Base-by-base conservation (phyloP, 2,888 invertebrate species). In the Zelleria hepariella region DNA sequence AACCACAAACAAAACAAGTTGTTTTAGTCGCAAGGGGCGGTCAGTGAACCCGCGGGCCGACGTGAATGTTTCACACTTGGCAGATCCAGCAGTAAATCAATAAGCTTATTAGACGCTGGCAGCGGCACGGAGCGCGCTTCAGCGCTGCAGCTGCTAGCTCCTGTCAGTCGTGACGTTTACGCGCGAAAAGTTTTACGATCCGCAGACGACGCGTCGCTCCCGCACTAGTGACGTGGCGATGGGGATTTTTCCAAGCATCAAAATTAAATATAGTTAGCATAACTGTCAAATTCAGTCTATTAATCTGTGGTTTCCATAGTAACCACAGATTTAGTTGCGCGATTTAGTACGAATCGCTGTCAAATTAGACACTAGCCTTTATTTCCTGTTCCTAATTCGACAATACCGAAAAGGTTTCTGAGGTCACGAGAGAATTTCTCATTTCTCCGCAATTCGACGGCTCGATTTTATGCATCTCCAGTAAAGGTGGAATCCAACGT, bases 101-200 rank as follows among this genome's bases (percentile, higher is more conserved):
- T 77, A 75, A 68, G 66, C 73, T 75, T 80, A 76, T 81, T 82
- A 80, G 82, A 84, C 80, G 78, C 74, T 67, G 64, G 62, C 65
- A 63, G 66, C 73, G 80, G 78, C 80, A 80, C 78, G 77, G 75
- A 73, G 69, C 69, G 74, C 76, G 74, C 73, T 70, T 68, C 75
- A 83, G 82, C 84, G 85, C 85, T 82, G 75, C 86, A 86, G 84
- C 85, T 84, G 86, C 83, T 85, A 72, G 69, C 74, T 76, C 75
- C 76, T 78, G 81, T 82, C 86, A 82, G 77, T 74, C 70, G 77
- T 82, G 88, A 88, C 86, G 80, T 88, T 88, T 86, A 87, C 86
- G 86, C 85, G 85, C 86, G 80, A 83, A 86, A 84, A 87, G 86
- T 84, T 88, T 86, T 87, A 88, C 79, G 86, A 84, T 72, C 75